A percentile compares a stretch with the other conserved stretches of the same genome.
Conservation (phyloP, 2,113 vertebrate species). For the Etheostoma cragini region DNA sequence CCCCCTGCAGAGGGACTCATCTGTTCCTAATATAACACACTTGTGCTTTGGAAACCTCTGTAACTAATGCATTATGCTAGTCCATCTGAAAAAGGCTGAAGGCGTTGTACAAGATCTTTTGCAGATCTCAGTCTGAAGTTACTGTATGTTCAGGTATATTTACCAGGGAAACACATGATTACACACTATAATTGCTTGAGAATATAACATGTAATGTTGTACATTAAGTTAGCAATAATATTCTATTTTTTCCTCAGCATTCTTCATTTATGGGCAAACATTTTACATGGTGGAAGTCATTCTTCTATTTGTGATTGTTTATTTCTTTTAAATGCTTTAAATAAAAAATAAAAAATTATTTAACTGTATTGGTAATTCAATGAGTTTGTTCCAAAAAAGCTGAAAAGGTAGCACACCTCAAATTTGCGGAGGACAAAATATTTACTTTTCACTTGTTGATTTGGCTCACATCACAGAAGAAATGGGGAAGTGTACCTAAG, state of each 20-base stretch:
- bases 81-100: constrained; percentile 72
- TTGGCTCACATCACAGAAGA: too few species aligned
- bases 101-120: constrained; percentile 57
- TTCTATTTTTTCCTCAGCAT: neutral
- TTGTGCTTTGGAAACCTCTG: constrained; percentile 79
- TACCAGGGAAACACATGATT: constrained; percentile 9
- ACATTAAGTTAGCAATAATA: neutral
- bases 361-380: neutral
- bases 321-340: neutral
- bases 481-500: too few species aligned
- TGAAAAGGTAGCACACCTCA: too few species aligned
- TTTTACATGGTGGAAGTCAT: neutral
- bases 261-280: neutral
- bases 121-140: constrained; percentile 45
- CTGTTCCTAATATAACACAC: constrained; percentile 85
- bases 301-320: neutral
- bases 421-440: too few species aligned
- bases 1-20: constrained; percentile 78
- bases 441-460: too few species aligned
- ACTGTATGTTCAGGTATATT: constrained; percentile 47
- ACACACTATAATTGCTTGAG: constrained; percentile 1
- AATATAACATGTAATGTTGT: neutral
- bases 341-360: neutral
- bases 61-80: constrained; percentile 80
- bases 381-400: too few species aligned